Percentiles rank a stretch among this genome's conserved stretches.
These are phyloP conservation scores for Pangasius mekongensis DNA, from an alignment of 2,797 vertebrate genomes.

Conservation along the genomic window DNA sequence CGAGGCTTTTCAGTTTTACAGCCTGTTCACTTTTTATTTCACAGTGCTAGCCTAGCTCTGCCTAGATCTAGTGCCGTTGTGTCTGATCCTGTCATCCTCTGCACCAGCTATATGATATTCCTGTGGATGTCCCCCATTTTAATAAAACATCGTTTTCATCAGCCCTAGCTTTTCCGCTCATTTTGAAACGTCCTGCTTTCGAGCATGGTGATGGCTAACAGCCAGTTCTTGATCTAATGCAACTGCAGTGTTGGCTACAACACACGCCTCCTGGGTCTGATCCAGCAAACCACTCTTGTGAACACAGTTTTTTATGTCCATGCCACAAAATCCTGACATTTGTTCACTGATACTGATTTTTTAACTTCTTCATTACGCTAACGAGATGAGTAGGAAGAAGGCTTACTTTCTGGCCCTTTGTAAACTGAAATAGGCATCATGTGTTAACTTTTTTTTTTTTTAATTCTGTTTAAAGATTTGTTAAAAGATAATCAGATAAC, in stretches of 20 bases:
- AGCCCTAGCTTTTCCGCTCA: neutral
- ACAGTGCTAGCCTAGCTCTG: neutral
- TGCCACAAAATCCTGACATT: constrained; percentile 12
- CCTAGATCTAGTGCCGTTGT: neutral
- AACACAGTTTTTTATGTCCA: constrained; percentile 3
- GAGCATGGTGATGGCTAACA: constrained; percentile 3
- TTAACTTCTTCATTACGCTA: constrained; percentile 3
- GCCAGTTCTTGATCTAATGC: constrained; percentile 21
- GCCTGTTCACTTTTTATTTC: neutral
- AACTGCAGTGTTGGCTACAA: constrained; percentile 32
- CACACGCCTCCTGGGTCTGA: neutral
- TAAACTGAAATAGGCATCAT: neutral
- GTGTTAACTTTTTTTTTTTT: neutral
- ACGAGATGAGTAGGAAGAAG: neutral
- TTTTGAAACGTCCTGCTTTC: neutral
- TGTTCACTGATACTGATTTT: constrained; percentile 11
- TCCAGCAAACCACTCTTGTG: constrained; percentile 19
- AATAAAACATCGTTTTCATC: neutral
- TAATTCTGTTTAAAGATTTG: neutral
- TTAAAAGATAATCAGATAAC: neutral
- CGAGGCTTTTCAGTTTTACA: constrained; percentile 12
- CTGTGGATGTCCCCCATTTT: neutral
- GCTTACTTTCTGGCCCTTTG: neutral
- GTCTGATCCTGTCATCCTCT: neutral
- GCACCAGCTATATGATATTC: neutral